phyloP scores from a whole-genome alignment of 2,797 vertebrate genomes.

The Coregonus suidteri region DNA sequence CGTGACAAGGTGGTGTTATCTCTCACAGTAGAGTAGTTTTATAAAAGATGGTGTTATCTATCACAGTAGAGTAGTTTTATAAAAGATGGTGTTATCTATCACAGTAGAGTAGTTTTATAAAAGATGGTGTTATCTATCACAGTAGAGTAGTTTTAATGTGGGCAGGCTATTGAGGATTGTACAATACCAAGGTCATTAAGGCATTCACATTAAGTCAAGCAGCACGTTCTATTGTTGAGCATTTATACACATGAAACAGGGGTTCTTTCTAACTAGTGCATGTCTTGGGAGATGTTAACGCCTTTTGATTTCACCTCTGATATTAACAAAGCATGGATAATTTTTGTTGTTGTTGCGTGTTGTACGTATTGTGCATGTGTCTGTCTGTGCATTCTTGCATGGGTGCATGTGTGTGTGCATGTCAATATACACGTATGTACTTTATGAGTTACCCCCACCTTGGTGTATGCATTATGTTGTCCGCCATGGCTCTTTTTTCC shows the following conservation, averaged over 20 bases:
- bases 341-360: background rate
- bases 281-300: constrained; percentile 69
- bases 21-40: constrained; percentile 43
- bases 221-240: constrained; percentile 63
- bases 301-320: constrained; percentile 55
- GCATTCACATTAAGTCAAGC: constrained; percentile 38
- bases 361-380: too few species aligned
- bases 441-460: constrained; percentile 28
- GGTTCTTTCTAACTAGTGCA: constrained; percentile 65
- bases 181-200: constrained; percentile 25
- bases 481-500: constrained; percentile 69
- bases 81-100: constrained; percentile 28
- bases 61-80: constrained; percentile 41
- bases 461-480: constrained; percentile 72
- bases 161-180: constrained; percentile 26
- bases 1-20: constrained; percentile 1
- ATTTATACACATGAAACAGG: constrained; percentile 64
- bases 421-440: constrained; percentile 30
- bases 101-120: constrained; percentile 38
- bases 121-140: constrained; percentile 31
- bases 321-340: constrained; percentile 57
- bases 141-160: constrained; percentile 43
- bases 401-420: background rate
- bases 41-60: constrained; percentile 26
- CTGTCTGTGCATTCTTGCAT: too few species aligned